Evolutionary conservation across 2,888 invertebrate genomes (phyloP).

Genomic region (Xylota segnis): DNA sequence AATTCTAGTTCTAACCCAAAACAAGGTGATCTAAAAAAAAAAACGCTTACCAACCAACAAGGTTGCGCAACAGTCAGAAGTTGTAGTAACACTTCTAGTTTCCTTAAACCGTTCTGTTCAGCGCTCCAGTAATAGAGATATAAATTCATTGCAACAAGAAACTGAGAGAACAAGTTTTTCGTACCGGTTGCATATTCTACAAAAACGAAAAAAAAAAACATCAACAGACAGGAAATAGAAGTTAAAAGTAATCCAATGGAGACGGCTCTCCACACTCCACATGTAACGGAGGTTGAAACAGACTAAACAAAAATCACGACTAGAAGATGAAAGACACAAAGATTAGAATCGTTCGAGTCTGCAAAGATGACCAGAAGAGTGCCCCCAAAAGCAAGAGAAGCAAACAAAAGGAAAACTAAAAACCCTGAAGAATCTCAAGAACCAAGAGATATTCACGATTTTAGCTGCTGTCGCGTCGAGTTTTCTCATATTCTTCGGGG

Average conservation of each 20-base stretch:
- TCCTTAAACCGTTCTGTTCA: conserved; percentile 56
- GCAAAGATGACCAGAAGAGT: conserved; percentile 38
- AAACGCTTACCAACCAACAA: neutral
- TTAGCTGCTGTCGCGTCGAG: conserved; percentile 47
- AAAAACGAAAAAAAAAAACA: conserved; percentile 20
- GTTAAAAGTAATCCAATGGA: conserved; percentile 49
- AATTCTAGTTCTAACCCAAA: conserved; percentile 50
- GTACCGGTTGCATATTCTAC: conserved; percentile 25
- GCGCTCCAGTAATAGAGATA: conserved; percentile 30
- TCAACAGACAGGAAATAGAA: conserved; percentile 69
- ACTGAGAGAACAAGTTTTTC: conserved; percentile 58
- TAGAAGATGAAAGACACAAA: conserved; percentile 30
- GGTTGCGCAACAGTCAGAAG: conserved; percentile 62
- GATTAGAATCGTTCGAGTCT: conserved; percentile 47
- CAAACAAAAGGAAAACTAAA: conserved; percentile 40
- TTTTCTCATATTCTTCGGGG: conserved; percentile 44
- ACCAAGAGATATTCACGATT: conserved; percentile 37
- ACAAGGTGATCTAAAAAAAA: conserved; percentile 18
- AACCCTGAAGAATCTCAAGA: conserved; percentile 2
- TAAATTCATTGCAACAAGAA: conserved; percentile 32
- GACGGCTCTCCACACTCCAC: conserved; percentile 3
- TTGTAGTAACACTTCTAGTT: conserved; percentile 67
- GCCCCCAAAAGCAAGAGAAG: conserved; percentile 1
- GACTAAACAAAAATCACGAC: conserved; percentile 45
- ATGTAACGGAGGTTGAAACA: conserved; percentile 51